phyloP scores from a whole-genome alignment of 2,113 vertebrate genomes.

The Petroica traversi region DNA sequence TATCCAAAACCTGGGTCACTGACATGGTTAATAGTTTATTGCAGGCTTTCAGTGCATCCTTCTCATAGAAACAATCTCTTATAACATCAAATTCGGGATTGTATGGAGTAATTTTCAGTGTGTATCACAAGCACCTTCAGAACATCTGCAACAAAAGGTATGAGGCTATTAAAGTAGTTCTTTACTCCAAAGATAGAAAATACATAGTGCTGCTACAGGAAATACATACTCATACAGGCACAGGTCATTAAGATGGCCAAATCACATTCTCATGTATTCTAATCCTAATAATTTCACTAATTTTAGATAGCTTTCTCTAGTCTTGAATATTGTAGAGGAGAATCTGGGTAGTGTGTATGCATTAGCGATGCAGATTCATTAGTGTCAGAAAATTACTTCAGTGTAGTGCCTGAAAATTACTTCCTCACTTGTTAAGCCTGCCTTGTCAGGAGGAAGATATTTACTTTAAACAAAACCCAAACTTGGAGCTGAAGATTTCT shows the following conservation, averaged over 20 bases:
- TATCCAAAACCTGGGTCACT: background rate
- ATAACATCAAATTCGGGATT: background rate
- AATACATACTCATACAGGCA: background rate
- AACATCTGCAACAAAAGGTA: background rate
- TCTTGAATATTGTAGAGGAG: background rate
- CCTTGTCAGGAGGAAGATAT: background rate
- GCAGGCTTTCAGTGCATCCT: background rate
- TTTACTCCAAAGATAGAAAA: background rate
- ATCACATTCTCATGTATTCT: background rate
- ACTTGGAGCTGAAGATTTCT: background rate
- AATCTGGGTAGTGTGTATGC: background rate
- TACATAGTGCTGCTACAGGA: too few relatives aligned
- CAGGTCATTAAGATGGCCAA: background rate
- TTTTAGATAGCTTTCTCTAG: background rate
- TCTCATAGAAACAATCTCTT: background rate
- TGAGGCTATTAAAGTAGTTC: background rate
- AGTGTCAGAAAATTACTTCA: background rate
- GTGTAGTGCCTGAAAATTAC: background rate
- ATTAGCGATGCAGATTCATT: background rate
- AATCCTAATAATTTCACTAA: background rate
- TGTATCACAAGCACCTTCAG: background rate
- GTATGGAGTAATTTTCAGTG: background rate
- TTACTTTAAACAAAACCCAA: slow-evolving; percentile 48
- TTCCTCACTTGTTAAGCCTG: slow-evolving; percentile 25
- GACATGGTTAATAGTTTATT: background rate